These are phyloP conservation scores for Ophiothrix spiculata DNA, from an alignment of 35 echinoderm and acorn worm genomes.

Conservation along the genomic window DNA sequence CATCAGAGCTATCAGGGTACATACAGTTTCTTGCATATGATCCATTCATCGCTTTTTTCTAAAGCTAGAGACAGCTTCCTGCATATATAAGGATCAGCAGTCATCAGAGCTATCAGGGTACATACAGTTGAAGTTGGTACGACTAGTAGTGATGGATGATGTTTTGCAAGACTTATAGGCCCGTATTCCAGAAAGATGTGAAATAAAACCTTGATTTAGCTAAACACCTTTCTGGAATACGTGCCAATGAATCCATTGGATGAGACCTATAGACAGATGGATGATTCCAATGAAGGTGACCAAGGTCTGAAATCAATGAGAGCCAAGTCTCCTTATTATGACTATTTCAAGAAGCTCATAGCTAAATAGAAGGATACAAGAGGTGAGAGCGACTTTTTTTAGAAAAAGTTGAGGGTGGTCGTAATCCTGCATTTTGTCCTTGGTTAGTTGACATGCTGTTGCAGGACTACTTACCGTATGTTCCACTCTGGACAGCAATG, in stretches of 20 bases:
- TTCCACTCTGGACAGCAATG: not conserved
- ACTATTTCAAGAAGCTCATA: too few relatives aligned
- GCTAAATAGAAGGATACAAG: too few relatives aligned
- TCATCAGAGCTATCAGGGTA: not conserved
- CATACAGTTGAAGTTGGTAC: too few relatives aligned
- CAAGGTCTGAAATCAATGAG: not conserved
- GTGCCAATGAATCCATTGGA: not conserved
- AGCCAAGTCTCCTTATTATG: not conserved
- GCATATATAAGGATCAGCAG: not conserved
- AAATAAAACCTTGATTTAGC: too few relatives aligned
- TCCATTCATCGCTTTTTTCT: too few relatives aligned
- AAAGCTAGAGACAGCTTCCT: too few relatives aligned
- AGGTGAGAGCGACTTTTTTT: not conserved
- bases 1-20: not conserved
- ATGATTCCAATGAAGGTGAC: not conserved
- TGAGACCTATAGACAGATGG: not conserved
- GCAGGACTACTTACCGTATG: not conserved
- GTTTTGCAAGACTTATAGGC: too few relatives aligned
- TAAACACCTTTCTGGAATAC: not conserved
- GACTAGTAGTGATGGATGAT: too few relatives aligned
- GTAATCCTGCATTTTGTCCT: not conserved
- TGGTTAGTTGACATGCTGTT: not conserved
- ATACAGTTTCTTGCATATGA: too few relatives aligned
- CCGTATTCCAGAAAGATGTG: too few relatives aligned
- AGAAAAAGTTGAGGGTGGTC: not conserved